Conservation (phyloP, 1,140 invertebrate species). For the Nomia melanderi region DNA sequence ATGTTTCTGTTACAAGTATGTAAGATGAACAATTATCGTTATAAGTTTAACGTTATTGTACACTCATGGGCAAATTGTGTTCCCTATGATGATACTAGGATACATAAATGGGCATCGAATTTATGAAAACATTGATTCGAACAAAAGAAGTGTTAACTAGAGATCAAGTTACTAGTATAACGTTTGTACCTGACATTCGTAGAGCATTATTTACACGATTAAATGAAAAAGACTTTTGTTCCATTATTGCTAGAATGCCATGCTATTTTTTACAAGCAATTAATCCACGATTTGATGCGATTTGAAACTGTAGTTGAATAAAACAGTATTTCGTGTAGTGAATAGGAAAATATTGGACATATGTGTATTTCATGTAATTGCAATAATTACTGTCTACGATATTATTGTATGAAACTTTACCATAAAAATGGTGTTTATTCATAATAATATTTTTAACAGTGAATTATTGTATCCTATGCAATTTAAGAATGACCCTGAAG, state of each 20-base stretch:
- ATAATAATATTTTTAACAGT: background rate
- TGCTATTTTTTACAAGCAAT: slow-evolving; percentile 39
- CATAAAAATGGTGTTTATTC: background rate
- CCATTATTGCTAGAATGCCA: slow-evolving; percentile 10
- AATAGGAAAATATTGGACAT: background rate
- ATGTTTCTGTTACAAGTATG: slow-evolving; percentile 76
- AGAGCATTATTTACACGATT: slow-evolving; percentile 57
- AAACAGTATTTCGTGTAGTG: slow-evolving; percentile 28
- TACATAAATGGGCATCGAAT: slow-evolving; percentile 58
- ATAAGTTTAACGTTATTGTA: slow-evolving; percentile 67
- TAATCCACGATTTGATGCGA: slow-evolving; percentile 7
- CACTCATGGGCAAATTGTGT: slow-evolving; percentile 63
- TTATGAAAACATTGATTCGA: slow-evolving; percentile 45
- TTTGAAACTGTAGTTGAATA: slow-evolving; percentile 27
- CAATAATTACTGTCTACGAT: slow-evolving; percentile 3
- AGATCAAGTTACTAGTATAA: slow-evolving; percentile 65
- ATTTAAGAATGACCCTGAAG: slow-evolving; percentile 16
- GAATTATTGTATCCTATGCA: background rate
- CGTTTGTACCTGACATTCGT: slow-evolving; percentile 76
- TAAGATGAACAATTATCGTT: slow-evolving; percentile 74
- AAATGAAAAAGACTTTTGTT: slow-evolving; percentile 38
- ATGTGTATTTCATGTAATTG: background rate
- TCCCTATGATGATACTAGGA: slow-evolving; percentile 73
- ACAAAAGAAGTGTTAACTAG: slow-evolving; percentile 52
- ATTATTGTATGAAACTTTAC: background rate